Evolutionary conservation across 1,140 invertebrate species (phyloP).

Genomic region (Anthonomus grandis): DNA sequence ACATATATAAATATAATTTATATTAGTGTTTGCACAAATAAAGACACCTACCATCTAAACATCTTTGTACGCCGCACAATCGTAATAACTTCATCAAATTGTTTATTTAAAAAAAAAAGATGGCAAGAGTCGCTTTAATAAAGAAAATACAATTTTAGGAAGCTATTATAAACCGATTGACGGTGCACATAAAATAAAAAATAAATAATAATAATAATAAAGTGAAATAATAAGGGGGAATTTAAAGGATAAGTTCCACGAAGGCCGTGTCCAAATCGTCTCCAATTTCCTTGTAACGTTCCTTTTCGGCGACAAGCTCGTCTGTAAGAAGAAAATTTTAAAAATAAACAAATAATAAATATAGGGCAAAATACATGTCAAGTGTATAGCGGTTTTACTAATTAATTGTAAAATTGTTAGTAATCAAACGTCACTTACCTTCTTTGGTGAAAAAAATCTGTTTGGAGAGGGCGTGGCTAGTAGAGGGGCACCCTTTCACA

Average conservation of each 20-base stretch:
- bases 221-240: slow-evolving; percentile 3
- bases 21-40: too few relatives aligned
- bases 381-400: too few relatives aligned
- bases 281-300: slow-evolving; percentile 99
- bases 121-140: slow-evolving; percentile 8
- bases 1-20: too few relatives aligned
- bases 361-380: neutral
- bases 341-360: slow-evolving; percentile 1
- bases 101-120: too few relatives aligned
- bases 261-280: slow-evolving; percentile 98
- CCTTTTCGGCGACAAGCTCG: slow-evolving; percentile 97
- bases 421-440: neutral
- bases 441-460: too few relatives aligned
- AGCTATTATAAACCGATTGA: too few relatives aligned
- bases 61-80: too few relatives aligned
- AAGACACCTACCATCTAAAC: too few relatives aligned
- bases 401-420: neutral
- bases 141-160: neutral
- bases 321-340: slow-evolving; percentile 60
- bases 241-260: slow-evolving; percentile 82
- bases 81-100: too few relatives aligned
- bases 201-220: neutral
- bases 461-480: too few relatives aligned
- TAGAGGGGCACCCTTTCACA: too few relatives aligned
- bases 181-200: too few relatives aligned